A percentile compares a stretch with the other conserved stretches of the same genome.
Conservation (phyloP, 2,797 vertebrate genomes). For the Gallirallus australis region DNA sequence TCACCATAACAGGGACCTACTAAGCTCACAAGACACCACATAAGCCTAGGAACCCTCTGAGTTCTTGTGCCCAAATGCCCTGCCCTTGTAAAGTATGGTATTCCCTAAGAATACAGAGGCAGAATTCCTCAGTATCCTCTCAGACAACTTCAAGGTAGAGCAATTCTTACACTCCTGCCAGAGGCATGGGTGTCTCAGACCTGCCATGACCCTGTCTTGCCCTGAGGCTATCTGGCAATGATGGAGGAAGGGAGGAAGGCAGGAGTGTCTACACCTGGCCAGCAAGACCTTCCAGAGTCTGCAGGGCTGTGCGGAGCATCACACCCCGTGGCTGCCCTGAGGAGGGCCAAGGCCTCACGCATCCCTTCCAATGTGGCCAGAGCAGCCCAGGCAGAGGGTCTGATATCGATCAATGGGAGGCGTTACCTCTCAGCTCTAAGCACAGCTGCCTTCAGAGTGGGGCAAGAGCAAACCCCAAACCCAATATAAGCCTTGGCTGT, state of each 20-base stretch:
- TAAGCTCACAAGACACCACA: not conserved
- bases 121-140: too few species aligned
- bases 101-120: too few species aligned
- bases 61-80: not conserved
- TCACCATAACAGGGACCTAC: accelerated
- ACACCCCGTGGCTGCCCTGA: accelerated
- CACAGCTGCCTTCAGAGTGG: conserved; percentile 11
- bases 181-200: accelerated
- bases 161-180: not conserved
- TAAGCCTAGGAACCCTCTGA: not conserved
- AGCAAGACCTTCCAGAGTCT: not conserved
- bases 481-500: not conserved
- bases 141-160: not conserved
- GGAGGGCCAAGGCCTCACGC: not conserved
- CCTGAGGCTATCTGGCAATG: not conserved
- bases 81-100: not conserved
- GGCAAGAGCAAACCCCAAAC: not conserved
- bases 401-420: not conserved
- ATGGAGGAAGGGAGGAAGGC: not conserved
- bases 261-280: not conserved
- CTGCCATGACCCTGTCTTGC: not conserved
- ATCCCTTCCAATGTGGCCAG: not conserved
- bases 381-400: not conserved
- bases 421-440: not conserved
- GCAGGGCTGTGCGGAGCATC: accelerated